A percentile compares a stretch with the other conserved stretches of the same genome.
phyloP scores from a whole-genome alignment of 1,140 invertebrate genomes.

The Pogonognathellus flavescens region DNA sequence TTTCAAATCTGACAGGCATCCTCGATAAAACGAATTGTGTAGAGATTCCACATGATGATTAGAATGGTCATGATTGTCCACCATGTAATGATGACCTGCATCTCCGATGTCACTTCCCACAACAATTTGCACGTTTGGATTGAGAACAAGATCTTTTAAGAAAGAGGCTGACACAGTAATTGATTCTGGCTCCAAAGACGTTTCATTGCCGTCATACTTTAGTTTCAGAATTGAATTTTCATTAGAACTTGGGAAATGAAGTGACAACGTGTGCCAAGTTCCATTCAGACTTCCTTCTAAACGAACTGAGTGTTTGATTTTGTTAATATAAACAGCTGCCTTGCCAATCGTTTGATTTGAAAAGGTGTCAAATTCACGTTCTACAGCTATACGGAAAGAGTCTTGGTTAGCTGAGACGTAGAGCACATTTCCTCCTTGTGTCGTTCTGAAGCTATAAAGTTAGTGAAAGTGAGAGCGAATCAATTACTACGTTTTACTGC shows the following conservation, averaged over 20 bases:
- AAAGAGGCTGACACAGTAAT: background rate
- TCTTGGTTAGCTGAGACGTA: conserved; percentile 10
- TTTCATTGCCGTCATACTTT: background rate
- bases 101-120: conserved; percentile 57
- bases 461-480: too few species aligned
- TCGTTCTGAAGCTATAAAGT: conserved; percentile 57
- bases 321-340: conserved; percentile 57
- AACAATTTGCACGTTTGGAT: conserved; percentile 50
- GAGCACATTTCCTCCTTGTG: conserved; percentile 58
- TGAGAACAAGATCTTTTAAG: conserved; percentile 19
- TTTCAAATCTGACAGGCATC: conserved; percentile 91
- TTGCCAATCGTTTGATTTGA: conserved; percentile 7
- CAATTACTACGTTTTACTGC: background rate
- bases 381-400: conserved; percentile 46
- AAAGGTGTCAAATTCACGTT: conserved; percentile 23
- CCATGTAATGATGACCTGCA: background rate
- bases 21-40: conserved; percentile 76
- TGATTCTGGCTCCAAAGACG: background rate
- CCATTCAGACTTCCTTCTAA: conserved; percentile 67
- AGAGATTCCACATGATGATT: conserved; percentile 10
- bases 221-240: background rate
- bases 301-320: background rate
- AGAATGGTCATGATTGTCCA: background rate
- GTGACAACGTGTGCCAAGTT: conserved; percentile 68
- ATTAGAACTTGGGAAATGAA: conserved; percentile 56